phyloP scores from a whole-genome alignment of 1,140 invertebrate species.

The Penaeus japonicus region DNA sequence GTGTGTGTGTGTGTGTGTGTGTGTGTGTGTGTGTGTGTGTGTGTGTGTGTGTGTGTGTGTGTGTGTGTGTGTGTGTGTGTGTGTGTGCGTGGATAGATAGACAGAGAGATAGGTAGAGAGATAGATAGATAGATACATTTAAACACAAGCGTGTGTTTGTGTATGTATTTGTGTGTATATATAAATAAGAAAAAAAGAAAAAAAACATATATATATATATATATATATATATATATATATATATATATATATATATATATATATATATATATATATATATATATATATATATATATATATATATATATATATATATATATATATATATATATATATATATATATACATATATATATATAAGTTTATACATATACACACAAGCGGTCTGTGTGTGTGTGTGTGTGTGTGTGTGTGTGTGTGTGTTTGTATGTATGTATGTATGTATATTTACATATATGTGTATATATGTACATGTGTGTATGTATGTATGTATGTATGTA shows the following conservation, averaged over 20 bases:
- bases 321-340: neutral
- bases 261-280: slow-evolving; percentile 11
- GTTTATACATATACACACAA: neutral
- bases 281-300: slow-evolving; percentile 23
- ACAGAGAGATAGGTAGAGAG: neutral
- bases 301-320: neutral
- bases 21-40: no score
- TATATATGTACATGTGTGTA: slow-evolving; percentile 36
- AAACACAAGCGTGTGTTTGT: neutral
- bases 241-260: slow-evolving; percentile 20
- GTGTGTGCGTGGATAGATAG: neutral
- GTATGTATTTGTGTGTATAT: neutral
- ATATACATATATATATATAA: neutral
- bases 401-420: neutral
- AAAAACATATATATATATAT: neutral
- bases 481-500: slow-evolving; percentile 21
- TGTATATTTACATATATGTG: slow-evolving; percentile 18
- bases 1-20: no score
- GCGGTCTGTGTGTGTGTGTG: neutral
- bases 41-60: neutral
- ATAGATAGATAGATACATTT: neutral
- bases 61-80: neutral
- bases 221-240: slow-evolving; percentile 6
- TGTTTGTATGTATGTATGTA: slow-evolving; percentile 8
- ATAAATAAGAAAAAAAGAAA: neutral